A percentile compares a stretch with the other conserved stretches of the same genome.
Evolutionary conservation across 2,888 invertebrate species (phyloP).

Genomic region (Orthosia incerta): DNA sequence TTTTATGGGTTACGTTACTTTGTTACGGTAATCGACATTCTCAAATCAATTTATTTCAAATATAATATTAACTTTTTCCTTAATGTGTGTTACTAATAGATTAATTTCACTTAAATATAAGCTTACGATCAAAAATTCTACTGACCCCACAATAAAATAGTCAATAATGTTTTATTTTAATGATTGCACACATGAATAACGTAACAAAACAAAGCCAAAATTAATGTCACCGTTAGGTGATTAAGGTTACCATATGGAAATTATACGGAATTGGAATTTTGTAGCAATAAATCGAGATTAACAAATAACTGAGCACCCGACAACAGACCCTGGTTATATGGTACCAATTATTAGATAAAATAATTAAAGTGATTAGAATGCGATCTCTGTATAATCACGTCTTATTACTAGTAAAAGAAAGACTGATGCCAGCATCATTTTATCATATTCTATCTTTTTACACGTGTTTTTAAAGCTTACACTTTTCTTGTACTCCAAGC

Average conservation of each 20-base stretch:
- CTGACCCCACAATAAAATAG: slow-evolving; percentile 20
- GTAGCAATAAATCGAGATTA: slow-evolving; percentile 73
- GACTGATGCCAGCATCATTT: too few relatives aligned
- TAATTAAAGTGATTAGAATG: slow-evolving; percentile 34
- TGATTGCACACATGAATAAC: slow-evolving; percentile 70
- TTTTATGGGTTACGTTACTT: slow-evolving; percentile 63
- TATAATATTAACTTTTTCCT: neutral
- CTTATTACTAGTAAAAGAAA: too few relatives aligned
- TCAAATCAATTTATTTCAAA: neutral
- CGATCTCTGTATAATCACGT: neutral
- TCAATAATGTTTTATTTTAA: slow-evolving; percentile 67
- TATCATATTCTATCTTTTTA: too few relatives aligned
- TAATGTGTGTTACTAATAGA: neutral
- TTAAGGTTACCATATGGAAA: slow-evolving; percentile 77
- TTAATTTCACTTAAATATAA: neutral
- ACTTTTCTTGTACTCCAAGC: too few relatives aligned
- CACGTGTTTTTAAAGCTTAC: too few relatives aligned
- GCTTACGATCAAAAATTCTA: neutral
- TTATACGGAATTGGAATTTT: slow-evolving; percentile 72
- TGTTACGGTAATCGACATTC: slow-evolving; percentile 31
- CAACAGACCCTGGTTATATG: slow-evolving; percentile 59
- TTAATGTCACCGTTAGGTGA: slow-evolving; percentile 78
- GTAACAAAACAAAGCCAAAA: slow-evolving; percentile 72
- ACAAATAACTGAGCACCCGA: slow-evolving; percentile 68
- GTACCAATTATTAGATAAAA: slow-evolving; percentile 49